These are phyloP conservation scores for Riparia riparia DNA, from an alignment of 2,113 vertebrate genomes.

Conservation along the genomic window DNA sequence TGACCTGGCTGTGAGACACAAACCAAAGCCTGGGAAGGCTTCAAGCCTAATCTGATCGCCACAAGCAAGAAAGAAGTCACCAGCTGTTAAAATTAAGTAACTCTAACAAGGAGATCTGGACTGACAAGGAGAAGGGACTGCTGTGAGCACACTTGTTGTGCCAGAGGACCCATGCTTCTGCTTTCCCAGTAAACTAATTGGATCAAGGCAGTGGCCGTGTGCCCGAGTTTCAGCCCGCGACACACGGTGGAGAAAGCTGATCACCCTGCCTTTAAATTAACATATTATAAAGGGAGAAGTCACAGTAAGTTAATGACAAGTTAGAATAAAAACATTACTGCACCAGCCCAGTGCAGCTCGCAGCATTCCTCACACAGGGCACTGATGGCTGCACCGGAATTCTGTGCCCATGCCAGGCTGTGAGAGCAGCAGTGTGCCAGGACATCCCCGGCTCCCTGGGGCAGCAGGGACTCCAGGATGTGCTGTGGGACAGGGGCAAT, in stretches of 20 bases:
- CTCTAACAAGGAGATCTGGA: neutral
- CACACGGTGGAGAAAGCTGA: neutral
- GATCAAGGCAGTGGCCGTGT: neutral
- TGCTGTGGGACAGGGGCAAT: neutral
- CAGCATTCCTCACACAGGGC: neutral
- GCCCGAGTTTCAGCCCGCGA: neutral
- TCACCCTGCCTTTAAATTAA: neutral
- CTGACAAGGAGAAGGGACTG: neutral
- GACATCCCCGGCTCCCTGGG: neutral
- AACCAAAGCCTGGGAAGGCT: neutral
- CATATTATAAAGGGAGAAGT: neutral
- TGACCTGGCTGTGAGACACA: neutral
- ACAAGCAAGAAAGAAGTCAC: neutral
- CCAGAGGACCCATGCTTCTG: accelerated
- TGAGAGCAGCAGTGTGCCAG: neutral
- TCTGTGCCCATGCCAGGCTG: neutral
- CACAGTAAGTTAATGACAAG: neutral
- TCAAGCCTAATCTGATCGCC: neutral
- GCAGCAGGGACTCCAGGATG: neutral
- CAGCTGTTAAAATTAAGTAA: neutral
- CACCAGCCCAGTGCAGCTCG: neutral
- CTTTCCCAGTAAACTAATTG: neutral
- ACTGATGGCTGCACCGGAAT: neutral
- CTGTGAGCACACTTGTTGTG: neutral
- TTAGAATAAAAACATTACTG: neutral